A percentile compares a stretch with the other conserved stretches of the same genome.
Conservation (phyloP, 2,113 vertebrate genomes). For the Isurus oxyrinchus region DNA sequence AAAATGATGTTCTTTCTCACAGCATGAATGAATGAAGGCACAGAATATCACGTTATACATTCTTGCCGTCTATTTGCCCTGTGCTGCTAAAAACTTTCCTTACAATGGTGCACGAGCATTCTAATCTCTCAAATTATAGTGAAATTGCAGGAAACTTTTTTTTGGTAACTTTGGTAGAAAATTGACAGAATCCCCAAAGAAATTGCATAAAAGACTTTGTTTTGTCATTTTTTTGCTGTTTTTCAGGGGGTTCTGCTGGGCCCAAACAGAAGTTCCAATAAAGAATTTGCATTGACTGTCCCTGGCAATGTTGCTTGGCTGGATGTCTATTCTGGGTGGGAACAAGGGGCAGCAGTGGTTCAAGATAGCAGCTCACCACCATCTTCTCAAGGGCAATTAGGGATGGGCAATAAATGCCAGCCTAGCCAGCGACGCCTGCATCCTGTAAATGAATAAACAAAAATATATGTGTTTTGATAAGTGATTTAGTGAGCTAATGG, state of each 20-base stretch:
- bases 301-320: neutral
- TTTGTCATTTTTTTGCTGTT: neutral
- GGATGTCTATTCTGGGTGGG: neutral
- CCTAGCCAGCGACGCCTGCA: too few relatives aligned
- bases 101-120: neutral
- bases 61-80: neutral
- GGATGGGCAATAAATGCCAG: too few relatives aligned
- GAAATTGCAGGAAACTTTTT: neutral
- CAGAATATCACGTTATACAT: neutral
- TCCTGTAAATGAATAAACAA: too few relatives aligned
- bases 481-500: neutral
- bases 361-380: too few relatives aligned
- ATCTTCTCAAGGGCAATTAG: too few relatives aligned
- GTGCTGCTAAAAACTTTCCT: neutral
- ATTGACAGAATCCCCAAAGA: neutral
- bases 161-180: neutral
- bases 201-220: neutral
- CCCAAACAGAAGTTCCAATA: neutral
- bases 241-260: neutral
- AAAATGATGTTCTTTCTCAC: neutral
- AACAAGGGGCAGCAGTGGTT: neutral
- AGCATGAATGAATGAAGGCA: neutral
- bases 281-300: neutral
- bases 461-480: neutral
- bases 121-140: neutral